phyloP scores from a whole-genome alignment of 2,888 invertebrate genomes.

The Ennomos quercinarius region DNA sequence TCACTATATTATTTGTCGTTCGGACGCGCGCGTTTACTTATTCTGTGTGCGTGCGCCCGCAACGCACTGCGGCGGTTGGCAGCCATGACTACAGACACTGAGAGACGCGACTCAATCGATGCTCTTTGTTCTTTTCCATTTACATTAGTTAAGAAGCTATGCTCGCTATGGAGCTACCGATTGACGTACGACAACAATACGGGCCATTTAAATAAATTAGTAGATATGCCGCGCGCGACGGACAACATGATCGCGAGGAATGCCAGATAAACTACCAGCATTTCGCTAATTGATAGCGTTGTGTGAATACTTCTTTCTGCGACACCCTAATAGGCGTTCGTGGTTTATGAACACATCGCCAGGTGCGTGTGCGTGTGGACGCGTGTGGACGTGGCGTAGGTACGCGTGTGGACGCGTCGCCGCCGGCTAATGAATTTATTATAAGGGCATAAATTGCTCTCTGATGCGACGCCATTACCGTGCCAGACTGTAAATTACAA shows the following conservation, averaged over 20 bases:
- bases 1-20: constrained; percentile 60
- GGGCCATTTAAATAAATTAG: constrained; percentile 22
- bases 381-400: no score
- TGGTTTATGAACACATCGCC: constrained; percentile 47
- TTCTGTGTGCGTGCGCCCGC: constrained; percentile 58
- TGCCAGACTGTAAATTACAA: constrained; percentile 78
- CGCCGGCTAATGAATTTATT: constrained; percentile 81
- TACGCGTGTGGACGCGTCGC: constrained; percentile 12
- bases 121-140: constrained; percentile 28
- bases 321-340: constrained; percentile 21
- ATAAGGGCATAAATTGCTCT: constrained; percentile 82
- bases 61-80: constrained; percentile 39
- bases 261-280: constrained; percentile 24
- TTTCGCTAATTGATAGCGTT: constrained; percentile 28
- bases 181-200: constrained; percentile 16
- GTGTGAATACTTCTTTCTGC: constrained; percentile 15
- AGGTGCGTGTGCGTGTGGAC: constrained; percentile 8
- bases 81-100: constrained; percentile 36
- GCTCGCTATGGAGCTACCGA: constrained; percentile 8
- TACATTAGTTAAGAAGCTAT: constrained; percentile 8
- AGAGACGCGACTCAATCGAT: constrained; percentile 18
- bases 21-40: constrained; percentile 59
- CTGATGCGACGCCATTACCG: constrained; percentile 82
- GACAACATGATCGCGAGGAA: constrained; percentile 25
- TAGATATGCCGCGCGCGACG: constrained; percentile 6